Evolutionary conservation across 2,113 vertebrate species (phyloP), one percentile per base, ranked within the genome.

Genomic region (Periophthalmus modestus): DNA sequence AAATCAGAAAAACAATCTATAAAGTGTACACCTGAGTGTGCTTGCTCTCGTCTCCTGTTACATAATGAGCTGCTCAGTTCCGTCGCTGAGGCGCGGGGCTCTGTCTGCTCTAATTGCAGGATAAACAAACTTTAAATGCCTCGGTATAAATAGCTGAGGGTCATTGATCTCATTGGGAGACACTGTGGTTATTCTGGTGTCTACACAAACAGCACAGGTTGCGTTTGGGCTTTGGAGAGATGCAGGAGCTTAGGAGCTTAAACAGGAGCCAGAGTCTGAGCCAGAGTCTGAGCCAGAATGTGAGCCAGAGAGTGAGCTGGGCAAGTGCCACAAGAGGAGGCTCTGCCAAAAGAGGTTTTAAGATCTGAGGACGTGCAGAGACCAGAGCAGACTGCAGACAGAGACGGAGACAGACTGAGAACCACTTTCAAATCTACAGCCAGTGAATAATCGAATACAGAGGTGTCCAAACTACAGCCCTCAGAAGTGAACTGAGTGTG

Each of bases 281-380:
- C 59, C 54, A 36, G 9, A 79, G 46, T 83, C 79, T 77, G 57
- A 52, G 39, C 59, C 54, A 36, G 9, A 79, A 36, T 83, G 7
- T 10, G 57, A 52, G 39, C 59, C 54, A 36, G 11, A 79, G 50
- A 83, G 76, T 78, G 78, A 85, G 78, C 66, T 81, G 74, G 61
- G 83, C 9, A 48, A 58, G 58, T 73, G 62, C 75, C 48, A 43
- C 54, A 75, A 24, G 61, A 58, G 54, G 23, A 74, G 47, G 6
- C 34, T 6, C 21, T 74, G 81, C 78, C 85, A 88, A 76, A 62
- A 71, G 52, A 39, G 77, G 78, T 74, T 82, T 77, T 79, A 77
- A 78, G 75, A 74, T 66, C 75, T 81, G 79, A 71, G 63, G 50
- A 87, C 78, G 52, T 46, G 34, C 55, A 75, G 34, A 65, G 46